These are phyloP conservation scores for Chaetorhynchus papuensis DNA, from an alignment of 2,113 vertebrate genomes.

Conservation along the genomic window DNA sequence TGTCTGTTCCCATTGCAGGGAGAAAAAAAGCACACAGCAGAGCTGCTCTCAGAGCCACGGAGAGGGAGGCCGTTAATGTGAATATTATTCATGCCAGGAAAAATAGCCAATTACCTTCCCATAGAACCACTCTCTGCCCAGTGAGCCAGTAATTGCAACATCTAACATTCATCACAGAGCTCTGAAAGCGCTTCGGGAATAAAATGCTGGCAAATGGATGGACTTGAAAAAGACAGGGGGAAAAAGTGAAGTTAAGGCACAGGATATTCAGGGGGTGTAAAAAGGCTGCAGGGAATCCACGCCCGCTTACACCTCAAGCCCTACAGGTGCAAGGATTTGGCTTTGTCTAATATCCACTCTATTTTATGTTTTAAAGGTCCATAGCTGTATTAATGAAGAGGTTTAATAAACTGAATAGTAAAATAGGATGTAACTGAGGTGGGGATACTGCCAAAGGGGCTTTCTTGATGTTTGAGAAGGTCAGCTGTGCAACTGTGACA, in stretches of 20 bases:
- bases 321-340: neutral
- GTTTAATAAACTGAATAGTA: neutral
- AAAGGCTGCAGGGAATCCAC: neutral
- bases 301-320: neutral
- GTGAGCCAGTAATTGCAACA: slow-evolving; percentile 38
- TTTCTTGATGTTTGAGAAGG: neutral
- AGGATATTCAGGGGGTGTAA: neutral
- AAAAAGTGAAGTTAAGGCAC: neutral
- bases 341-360: neutral
- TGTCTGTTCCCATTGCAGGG: neutral
- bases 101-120: slow-evolving; percentile 60
- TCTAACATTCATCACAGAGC: slow-evolving; percentile 11
- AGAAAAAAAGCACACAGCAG: neutral
- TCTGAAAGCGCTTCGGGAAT: slow-evolving; percentile 4
- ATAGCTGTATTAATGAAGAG: neutral
- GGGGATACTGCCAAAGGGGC: neutral
- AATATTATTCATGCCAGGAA: slow-evolving; percentile 59
- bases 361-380: neutral
- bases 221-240: neutral
- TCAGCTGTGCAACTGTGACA: neutral
- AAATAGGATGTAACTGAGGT: neutral
- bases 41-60: neutral
- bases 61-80: neutral
- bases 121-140: slow-evolving; percentile 34
- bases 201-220: neutral